Evolutionary conservation across 2,113 vertebrate genomes (phyloP), one percentile per base, ranked within the genome.

Genomic region (Callipepla californica): DNA sequence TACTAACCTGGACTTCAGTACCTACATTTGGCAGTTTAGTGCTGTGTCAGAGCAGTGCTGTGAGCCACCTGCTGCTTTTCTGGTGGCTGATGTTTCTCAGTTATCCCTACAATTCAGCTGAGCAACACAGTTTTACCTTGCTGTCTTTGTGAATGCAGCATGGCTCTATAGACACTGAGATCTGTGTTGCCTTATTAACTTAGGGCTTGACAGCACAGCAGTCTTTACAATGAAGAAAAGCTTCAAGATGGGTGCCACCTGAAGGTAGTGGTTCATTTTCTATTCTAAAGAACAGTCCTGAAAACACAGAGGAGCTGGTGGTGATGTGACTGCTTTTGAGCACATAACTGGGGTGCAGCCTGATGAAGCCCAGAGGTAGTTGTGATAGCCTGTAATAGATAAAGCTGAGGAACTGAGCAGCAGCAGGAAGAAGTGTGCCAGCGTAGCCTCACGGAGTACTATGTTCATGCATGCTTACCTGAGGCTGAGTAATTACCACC

Each of bases 401-500:
- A 77, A 83, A 86, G 16, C 65, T 74, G 80, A 69, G 93, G 55
- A 83, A 40, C 50, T 7, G 0, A 20, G 65, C 40, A 79, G 58
- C 67, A 85, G 62, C 26, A 87, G 62, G 45, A 8, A 11, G 51
- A 58, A 55, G 2, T 0, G 5, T 58, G 53, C 26, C 30, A 66
- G 63, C 55, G 3, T 11, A 85, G 72, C 76, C 85, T 65, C 92
- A 55, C 38, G 38, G 74, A 59, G 57, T 20, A 32, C 22, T 48
- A 12, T 32, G 28, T 93, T 72, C 21, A 7, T 32, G 67, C 15
- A 17, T 15, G 45, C 63, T 38, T 73, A 21, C 55, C 23, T 34
- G 83, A 53, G 42, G 8, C 42, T 85, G 85, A 7, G 82, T 83
- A 26, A 85, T 94, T 80, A 80, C 62, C 55, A 74, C 62, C 68